A percentile compares a stretch with the other conserved stretches of the same genome.
Evolutionary conservation across 2,797 vertebrate species (phyloP).

Genomic region (Sebastes itinus): DNA sequence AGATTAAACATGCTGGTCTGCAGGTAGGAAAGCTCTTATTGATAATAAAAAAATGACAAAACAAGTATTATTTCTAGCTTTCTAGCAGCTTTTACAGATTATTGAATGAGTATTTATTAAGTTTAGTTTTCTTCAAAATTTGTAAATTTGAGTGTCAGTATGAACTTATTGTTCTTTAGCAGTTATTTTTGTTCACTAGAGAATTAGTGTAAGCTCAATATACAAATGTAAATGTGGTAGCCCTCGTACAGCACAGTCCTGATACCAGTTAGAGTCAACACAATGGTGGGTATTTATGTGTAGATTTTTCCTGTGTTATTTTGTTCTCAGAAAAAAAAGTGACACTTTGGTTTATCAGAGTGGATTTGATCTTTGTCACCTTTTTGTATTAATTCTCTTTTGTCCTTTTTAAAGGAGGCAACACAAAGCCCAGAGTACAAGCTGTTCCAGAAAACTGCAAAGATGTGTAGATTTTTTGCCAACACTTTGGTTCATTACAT

Average conservation of each 20-base stretch:
- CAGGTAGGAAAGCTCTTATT: conserved; percentile 79
- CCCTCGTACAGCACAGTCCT: neutral
- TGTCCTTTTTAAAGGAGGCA: conserved; percentile 78
- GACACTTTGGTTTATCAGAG: neutral
- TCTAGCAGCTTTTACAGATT: neutral
- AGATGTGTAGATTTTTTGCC: conserved; percentile 94
- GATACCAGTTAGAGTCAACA: neutral
- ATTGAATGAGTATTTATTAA: neutral
- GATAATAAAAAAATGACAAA: neutral
- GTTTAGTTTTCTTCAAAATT: neutral
- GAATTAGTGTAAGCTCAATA: neutral
- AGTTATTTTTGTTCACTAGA: neutral
- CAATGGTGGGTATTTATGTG: neutral
- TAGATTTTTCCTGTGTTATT: neutral
- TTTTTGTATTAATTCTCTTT: conserved; percentile 18
- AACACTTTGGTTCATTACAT: conserved; percentile 95
- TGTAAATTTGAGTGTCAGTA: neutral
- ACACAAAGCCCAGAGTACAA: conserved; percentile 83
- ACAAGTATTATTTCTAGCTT: neutral
- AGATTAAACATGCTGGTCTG: conserved; percentile 79
- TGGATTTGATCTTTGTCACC: neutral
- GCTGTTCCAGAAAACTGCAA: conserved; percentile 93
- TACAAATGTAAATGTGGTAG: neutral
- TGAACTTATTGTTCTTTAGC: neutral
- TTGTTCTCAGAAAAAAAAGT: neutral